phyloP scores from a whole-genome alignment of 2,888 invertebrate genomes.

The Cyclophora albipunctata region DNA sequence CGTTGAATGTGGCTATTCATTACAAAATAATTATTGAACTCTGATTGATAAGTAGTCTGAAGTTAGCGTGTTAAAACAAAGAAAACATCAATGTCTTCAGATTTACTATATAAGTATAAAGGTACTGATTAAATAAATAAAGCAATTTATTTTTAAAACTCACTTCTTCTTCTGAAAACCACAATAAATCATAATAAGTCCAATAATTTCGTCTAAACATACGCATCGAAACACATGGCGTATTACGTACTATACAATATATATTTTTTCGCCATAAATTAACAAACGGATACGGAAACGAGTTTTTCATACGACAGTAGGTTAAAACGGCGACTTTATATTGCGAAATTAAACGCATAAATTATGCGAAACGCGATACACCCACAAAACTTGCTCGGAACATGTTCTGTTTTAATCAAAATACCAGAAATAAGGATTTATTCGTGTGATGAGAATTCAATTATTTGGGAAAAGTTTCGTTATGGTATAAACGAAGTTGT shows the following conservation, averaged over 20 bases:
- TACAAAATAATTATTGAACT: too few relatives aligned
- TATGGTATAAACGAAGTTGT: neutral
- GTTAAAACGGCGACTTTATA: conserved; percentile 56
- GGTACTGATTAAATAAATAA: too few relatives aligned
- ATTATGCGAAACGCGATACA: conserved; percentile 37
- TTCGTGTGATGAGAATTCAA: conserved; percentile 5
- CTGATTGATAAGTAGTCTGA: too few relatives aligned
- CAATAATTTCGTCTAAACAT: conserved; percentile 11
- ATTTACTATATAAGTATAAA: too few relatives aligned
- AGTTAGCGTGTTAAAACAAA: too few relatives aligned
- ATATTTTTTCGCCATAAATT: conserved; percentile 68
- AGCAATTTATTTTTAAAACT: too few relatives aligned
- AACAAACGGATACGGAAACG: conserved; percentile 49
- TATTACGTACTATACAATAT: conserved; percentile 36
- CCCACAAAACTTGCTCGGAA: conserved; percentile 21
- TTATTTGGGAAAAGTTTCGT: neutral
- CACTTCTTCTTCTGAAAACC: too few relatives aligned
- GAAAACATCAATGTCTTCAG: too few relatives aligned
- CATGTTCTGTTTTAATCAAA: conserved; percentile 14
- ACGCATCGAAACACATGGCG: conserved; percentile 27
- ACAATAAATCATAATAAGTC: conserved; percentile 18
- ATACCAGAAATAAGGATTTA: conserved; percentile 9
- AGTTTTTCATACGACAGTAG: conserved; percentile 62
- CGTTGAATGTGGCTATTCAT: too few relatives aligned
- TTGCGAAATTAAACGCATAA: conserved; percentile 71